A percentile compares a stretch with the other conserved stretches of the same genome.
These are phyloP conservation scores for Wasmannia auropunctata DNA, from an alignment of 1,140 invertebrate genomes.

Conservation along the genomic window DNA sequence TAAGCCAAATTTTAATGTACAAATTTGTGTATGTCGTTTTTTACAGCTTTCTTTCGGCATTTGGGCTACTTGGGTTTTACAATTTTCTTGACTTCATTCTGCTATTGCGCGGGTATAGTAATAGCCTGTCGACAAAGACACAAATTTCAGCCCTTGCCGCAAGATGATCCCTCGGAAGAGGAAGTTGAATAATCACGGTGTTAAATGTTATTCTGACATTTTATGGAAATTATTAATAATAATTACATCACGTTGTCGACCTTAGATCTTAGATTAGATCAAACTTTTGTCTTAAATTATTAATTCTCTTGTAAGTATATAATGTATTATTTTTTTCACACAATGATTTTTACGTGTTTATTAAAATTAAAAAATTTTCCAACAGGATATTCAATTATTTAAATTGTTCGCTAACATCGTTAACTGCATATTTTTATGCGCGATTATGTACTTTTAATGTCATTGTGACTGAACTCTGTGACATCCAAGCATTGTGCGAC, in stretches of 20 bases:
- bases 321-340: not conserved
- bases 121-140: slow-evolving; percentile 79
- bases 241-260: not conserved
- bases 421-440: not conserved
- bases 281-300: not conserved
- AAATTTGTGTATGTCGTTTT: not conserved
- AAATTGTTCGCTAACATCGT: not conserved
- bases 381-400: not conserved
- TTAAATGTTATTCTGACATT: not conserved
- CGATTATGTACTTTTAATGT: slow-evolving; percentile 1
- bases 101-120: slow-evolving; percentile 86
- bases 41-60: slow-evolving; percentile 85
- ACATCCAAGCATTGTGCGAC: not conserved
- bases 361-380: not conserved
- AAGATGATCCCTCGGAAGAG: not conserved
- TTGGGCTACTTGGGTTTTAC: slow-evolving; percentile 86
- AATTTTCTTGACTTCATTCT: slow-evolving; percentile 84
- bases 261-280: not conserved
- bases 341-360: not conserved
- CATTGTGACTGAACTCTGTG: not conserved
- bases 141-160: slow-evolving; percentile 58
- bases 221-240: not conserved
- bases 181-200: not conserved
- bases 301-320: not conserved
- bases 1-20: not conserved